A percentile compares a stretch with the other conserved stretches of the same genome.
Evolutionary conservation across 2,888 invertebrate species (phyloP).

Genomic region (Ennomos fuscantarius): DNA sequence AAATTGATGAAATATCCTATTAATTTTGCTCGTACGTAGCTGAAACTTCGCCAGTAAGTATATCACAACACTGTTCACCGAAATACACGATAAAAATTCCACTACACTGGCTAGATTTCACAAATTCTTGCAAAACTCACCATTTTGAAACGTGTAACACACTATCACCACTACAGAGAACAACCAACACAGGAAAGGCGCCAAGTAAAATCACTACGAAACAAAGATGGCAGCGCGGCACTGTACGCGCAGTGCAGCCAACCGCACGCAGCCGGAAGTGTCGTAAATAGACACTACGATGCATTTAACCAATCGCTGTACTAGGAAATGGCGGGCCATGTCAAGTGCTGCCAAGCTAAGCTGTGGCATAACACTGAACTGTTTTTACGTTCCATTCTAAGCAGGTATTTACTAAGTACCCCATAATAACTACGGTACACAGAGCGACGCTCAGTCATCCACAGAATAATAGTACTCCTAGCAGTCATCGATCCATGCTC

Average conservation of each 20-base stretch:
- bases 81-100: slow-evolving; percentile 63
- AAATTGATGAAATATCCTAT: slow-evolving; percentile 82
- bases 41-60: slow-evolving; percentile 85
- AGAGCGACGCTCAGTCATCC: no score
- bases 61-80: slow-evolving; percentile 64
- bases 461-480: no score
- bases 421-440: no score
- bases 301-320: slow-evolving; percentile 56
- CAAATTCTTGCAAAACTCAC: slow-evolving; percentile 84
- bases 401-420: no score
- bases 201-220: slow-evolving; percentile 77
- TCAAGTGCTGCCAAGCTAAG: slow-evolving; percentile 74
- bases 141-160: slow-evolving; percentile 84
- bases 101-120: slow-evolving; percentile 61
- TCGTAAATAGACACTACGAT: slow-evolving; percentile 49
- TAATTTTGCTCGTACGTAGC: slow-evolving; percentile 83
- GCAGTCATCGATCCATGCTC: no score
- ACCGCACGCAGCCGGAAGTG: slow-evolving; percentile 64
- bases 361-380: slow-evolving; percentile 42
- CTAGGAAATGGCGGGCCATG: slow-evolving; percentile 59
- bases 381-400: slow-evolving; percentile 44
- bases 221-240: slow-evolving; percentile 76
- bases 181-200: slow-evolving; percentile 83
- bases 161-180: slow-evolving; percentile 77
- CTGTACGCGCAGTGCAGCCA: slow-evolving; percentile 58